These are phyloP conservation scores for Pogonocherus hispidulus DNA, from an alignment of 2,888 invertebrate genomes.

Conservation along the genomic window DNA sequence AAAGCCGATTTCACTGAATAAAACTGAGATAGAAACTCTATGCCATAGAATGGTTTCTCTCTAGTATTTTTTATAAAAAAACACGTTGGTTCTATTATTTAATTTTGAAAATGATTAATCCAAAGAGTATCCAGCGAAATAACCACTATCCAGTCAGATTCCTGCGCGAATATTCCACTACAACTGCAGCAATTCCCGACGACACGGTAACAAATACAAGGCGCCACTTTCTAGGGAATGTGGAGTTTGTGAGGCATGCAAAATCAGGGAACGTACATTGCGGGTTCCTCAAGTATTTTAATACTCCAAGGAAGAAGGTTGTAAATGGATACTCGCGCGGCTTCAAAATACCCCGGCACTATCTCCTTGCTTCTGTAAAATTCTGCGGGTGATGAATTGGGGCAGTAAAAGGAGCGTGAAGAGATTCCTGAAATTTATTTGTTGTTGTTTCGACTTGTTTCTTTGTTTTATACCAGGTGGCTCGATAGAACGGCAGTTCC, in stretches of 20 bases:
- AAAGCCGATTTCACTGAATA: no score
- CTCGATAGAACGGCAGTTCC: no score
- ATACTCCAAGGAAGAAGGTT: constrained; percentile 39
- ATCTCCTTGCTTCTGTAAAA: constrained; percentile 17
- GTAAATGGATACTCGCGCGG: constrained; percentile 36
- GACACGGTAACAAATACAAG: constrained; percentile 31
- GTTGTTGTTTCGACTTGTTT: constrained; percentile 11
- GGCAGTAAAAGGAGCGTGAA: not conserved
- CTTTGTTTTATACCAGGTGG: no score
- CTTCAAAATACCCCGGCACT: constrained; percentile 1
- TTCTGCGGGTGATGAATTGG: constrained; percentile 9
- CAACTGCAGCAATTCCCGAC: constrained; percentile 19
- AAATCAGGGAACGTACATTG: constrained; percentile 40
- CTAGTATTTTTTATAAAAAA: no score
- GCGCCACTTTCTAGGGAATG: constrained; percentile 27
- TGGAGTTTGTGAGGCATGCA: constrained; percentile 38
- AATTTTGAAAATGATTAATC: no score
- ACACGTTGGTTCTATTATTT: no score
- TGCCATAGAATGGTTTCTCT: no score
- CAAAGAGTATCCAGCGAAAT: no score
- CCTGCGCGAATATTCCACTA: not conserved
- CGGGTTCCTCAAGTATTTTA: constrained; percentile 43
- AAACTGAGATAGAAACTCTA: no score
- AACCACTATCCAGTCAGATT: not conserved
- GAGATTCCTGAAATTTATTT: constrained; percentile 3